Percentiles rank a stretch among this genome's conserved stretches.
phyloP scores from a whole-genome alignment of 2,888 invertebrate genomes.

The Lamellibrachia satsuma region DNA sequence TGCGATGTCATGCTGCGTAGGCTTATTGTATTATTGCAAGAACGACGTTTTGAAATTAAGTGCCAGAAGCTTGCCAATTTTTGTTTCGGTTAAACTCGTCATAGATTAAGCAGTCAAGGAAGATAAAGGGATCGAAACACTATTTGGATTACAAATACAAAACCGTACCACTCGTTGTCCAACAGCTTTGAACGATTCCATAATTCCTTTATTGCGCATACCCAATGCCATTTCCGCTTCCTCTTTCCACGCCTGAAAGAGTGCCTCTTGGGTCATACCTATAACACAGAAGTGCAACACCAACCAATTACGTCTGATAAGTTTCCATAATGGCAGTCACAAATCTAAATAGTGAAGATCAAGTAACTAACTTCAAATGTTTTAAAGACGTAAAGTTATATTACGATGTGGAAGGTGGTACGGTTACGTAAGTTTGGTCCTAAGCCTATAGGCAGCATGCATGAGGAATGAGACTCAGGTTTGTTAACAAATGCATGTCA shows the following conservation, averaged over 20 bases:
- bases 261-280: too few relatives aligned
- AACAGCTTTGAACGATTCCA: constrained; percentile 26
- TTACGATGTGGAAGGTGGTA: too few relatives aligned
- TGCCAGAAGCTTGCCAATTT: constrained; percentile 20
- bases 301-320: not conserved
- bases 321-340: not conserved
- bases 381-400: too few relatives aligned
- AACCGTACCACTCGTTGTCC: constrained; percentile 27
- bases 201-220: constrained; percentile 20
- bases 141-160: not conserved
- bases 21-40: not conserved
- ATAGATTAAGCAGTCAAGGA: constrained; percentile 21
- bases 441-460: too few relatives aligned
- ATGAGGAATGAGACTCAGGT: too few relatives aligned
- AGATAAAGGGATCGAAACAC: not conserved
- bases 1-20: too few relatives aligned
- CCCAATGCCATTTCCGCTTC: constrained; percentile 22
- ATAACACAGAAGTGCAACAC: too few relatives aligned
- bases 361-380: too few relatives aligned
- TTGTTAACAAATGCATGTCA: too few relatives aligned
- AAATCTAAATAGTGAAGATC: not conserved
- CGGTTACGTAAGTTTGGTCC: too few relatives aligned
- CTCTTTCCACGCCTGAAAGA: constrained; percentile 22
- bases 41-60: not conserved
- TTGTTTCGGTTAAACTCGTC: not conserved